Conservation (phyloP, 92 coral and sea anemone genomes). For the Diadumene lineata region DNA sequence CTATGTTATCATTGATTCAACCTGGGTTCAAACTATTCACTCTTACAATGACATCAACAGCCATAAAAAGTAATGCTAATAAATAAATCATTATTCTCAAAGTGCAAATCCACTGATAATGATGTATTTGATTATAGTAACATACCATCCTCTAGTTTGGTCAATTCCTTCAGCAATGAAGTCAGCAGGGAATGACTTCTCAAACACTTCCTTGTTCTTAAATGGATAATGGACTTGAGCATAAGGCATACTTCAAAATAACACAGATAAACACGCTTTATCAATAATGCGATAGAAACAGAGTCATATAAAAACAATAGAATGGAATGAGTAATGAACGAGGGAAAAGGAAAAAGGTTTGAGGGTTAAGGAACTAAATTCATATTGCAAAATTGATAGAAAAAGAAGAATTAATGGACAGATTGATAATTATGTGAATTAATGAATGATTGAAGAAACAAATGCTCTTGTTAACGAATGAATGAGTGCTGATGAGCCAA, state of each 20-base stretch:
- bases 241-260: constrained; percentile 85
- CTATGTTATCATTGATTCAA: no score
- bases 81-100: no score
- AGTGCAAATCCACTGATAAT: neutral
- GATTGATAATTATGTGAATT: no score
- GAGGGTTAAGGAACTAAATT: no score
- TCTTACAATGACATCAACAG: no score
- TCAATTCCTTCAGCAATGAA: constrained; percentile 99
- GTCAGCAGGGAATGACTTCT: constrained; percentile 92
- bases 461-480: neutral
- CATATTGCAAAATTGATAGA: no score
- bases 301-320: neutral
- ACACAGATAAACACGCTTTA: neutral
- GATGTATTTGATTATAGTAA: neutral
- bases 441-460: neutral
- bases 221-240: constrained; percentile 98
- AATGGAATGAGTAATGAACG: neutral
- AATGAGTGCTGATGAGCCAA: neutral
- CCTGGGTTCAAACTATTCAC: no score
- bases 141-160: constrained; percentile 99
- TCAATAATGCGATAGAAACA: no score
- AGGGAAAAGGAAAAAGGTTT: neutral
- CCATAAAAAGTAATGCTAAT: no score
- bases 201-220: constrained; percentile 84
- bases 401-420: no score